phyloP scores from a whole-genome alignment of 2,888 invertebrate species.

The Thymelicus sylvestris region DNA sequence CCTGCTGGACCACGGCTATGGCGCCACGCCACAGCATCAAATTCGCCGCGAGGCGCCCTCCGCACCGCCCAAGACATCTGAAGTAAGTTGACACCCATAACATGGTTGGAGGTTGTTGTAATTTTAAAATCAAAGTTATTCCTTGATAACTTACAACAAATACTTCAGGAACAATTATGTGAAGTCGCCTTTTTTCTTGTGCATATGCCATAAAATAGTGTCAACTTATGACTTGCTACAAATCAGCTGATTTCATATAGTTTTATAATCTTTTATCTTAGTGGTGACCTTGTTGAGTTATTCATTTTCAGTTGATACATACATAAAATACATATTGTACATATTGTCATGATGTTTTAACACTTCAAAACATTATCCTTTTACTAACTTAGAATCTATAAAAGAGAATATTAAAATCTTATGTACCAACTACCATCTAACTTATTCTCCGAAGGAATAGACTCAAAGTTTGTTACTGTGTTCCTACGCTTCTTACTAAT shows the following conservation, averaged over 20 bases:
- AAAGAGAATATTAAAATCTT: not conserved
- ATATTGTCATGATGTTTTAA: not conserved
- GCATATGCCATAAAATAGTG: not conserved
- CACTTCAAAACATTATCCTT: not conserved
- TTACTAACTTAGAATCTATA: not conserved
- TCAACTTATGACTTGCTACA: not conserved
- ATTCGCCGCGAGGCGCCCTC: conserved; percentile 84
- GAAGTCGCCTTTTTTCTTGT: not conserved
- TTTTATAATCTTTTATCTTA: not conserved
- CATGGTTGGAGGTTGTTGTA: not conserved
- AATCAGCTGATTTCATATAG: conserved; percentile 30
- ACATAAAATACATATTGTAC: not conserved
- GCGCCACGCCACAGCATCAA: conserved; percentile 90
- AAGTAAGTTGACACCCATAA: conserved; percentile 63
- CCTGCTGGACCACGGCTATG: conserved; percentile 94
- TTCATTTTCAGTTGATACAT: not conserved
- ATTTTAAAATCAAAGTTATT: not conserved
- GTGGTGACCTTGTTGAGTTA: conserved; percentile 6
- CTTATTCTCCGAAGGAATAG: too few relatives aligned
- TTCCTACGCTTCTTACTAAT: too few relatives aligned
- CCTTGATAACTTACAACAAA: not conserved
- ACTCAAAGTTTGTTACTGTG: too few relatives aligned
- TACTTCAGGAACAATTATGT: not conserved
- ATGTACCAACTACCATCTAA: too few relatives aligned
- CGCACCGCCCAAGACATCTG: conserved; percentile 84